Conservation (phyloP, 1,140 invertebrate genomes). For the Drosophila fuyamai region DNA sequence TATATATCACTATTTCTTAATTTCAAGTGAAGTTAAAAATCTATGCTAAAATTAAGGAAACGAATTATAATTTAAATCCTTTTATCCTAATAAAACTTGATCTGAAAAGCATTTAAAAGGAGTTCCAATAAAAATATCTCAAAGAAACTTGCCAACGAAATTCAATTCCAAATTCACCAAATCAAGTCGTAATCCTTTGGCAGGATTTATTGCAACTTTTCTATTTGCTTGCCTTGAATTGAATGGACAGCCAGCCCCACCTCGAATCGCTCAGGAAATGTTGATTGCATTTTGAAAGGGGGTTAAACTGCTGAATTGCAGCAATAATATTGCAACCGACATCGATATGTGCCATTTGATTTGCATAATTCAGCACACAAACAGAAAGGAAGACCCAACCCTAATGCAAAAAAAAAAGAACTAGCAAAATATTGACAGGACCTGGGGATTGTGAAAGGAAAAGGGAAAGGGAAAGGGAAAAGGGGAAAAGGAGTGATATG, state of each 20-base stretch:
- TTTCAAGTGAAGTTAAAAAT: neutral
- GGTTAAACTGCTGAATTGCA: constrained; percentile 73
- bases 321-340: constrained; percentile 81
- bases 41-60: too few species aligned
- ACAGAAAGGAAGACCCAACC: constrained; percentile 51
- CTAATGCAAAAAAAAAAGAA: constrained; percentile 29
- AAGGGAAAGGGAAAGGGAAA: constrained; percentile 17
- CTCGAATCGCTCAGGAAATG: constrained; percentile 20
- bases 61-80: neutral
- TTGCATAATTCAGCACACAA: constrained; percentile 74
- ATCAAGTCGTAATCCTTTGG: constrained; percentile 24
- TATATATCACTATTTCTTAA: too few species aligned
- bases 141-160: constrained; percentile 24
- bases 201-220: constrained; percentile 21
- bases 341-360: constrained; percentile 80
- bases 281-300: constrained; percentile 62
- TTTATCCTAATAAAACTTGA: neutral
- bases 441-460: constrained; percentile 28
- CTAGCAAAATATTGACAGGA: constrained; percentile 66
- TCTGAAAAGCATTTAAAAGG: neutral
- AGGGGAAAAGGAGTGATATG: constrained; percentile 10
- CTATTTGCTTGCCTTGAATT: constrained; percentile 16
- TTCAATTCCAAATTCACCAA: constrained; percentile 7
- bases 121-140: neutral
- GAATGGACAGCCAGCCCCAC: constrained; percentile 33